These are phyloP conservation scores for Psilopsiagon aurifrons DNA, from an alignment of 2,113 vertebrate genomes.

Conservation along the genomic window DNA sequence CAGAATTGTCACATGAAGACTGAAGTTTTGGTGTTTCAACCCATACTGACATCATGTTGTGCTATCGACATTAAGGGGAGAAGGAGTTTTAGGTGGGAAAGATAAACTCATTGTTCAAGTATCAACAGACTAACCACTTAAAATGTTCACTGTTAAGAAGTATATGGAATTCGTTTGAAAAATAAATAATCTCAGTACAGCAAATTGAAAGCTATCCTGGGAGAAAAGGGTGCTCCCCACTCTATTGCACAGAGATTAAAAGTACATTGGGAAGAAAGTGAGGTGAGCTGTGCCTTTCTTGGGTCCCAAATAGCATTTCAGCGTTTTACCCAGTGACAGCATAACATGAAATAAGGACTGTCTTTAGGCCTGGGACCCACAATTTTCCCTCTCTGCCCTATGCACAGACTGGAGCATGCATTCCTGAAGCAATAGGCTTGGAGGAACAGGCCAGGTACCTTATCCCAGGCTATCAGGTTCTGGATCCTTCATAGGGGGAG, in stretches of 20 bases:
- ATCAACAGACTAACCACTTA: background rate
- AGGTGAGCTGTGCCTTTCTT: background rate
- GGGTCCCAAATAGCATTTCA: background rate
- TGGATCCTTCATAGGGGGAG: background rate
- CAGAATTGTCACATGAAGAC: background rate
- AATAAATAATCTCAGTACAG: background rate
- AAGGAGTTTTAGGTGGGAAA: background rate
- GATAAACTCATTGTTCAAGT: background rate
- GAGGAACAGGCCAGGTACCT: background rate
- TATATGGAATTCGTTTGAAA: background rate
- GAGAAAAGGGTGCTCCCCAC: background rate
- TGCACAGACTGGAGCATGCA: background rate
- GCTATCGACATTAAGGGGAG: background rate
- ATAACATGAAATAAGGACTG: background rate
- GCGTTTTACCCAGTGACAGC: background rate
- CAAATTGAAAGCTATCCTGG: background rate
- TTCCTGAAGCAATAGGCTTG: background rate
- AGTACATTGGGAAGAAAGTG: background rate
- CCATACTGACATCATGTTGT: background rate
- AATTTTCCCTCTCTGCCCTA: background rate
- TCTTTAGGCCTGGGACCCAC: accelerated
- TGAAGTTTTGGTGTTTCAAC: background rate
- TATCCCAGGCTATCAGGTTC: background rate
- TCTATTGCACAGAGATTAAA: background rate
- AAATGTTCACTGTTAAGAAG: background rate